Evolutionary conservation across 2,113 vertebrate genomes (phyloP).

Genomic region (Pteropus alecto): DNA sequence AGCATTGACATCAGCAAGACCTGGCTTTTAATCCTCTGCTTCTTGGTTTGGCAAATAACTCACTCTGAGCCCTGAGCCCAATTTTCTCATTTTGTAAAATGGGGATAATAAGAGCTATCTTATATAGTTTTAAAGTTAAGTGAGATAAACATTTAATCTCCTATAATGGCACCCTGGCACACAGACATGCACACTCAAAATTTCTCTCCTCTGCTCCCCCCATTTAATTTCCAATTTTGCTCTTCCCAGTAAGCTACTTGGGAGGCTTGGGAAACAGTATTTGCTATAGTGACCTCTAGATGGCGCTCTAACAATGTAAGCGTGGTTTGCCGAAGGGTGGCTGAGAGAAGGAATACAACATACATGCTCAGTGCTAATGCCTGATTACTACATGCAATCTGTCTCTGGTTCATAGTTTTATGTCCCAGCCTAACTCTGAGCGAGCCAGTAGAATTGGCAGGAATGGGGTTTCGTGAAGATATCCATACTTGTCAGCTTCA

Average conservation of each 20-base stretch:
- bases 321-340: not conserved
- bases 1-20: not conserved
- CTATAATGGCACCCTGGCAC: not conserved
- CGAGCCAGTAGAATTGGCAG: not conserved
- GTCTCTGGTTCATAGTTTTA: not conserved
- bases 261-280: not conserved
- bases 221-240: too few species aligned
- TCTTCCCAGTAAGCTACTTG: not conserved
- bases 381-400: not conserved
- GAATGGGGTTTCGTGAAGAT: not conserved
- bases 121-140: not conserved
- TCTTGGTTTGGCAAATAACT: not conserved
- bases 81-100: conserved; percentile 7
- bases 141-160: not conserved
- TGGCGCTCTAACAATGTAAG: conserved; percentile 33
- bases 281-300: conserved; percentile 29
- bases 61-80: not conserved
- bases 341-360: not conserved
- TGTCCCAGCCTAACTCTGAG: not conserved
- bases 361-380: not conserved
- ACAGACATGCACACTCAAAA: not conserved
- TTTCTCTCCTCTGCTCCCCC: too few species aligned
- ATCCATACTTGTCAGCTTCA: not conserved
- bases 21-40: not conserved
- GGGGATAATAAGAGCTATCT: not conserved